These are phyloP conservation scores for Apogon talboti DNA, from an alignment of 2,797 vertebrate genomes.

Conservation along the genomic window DNA sequence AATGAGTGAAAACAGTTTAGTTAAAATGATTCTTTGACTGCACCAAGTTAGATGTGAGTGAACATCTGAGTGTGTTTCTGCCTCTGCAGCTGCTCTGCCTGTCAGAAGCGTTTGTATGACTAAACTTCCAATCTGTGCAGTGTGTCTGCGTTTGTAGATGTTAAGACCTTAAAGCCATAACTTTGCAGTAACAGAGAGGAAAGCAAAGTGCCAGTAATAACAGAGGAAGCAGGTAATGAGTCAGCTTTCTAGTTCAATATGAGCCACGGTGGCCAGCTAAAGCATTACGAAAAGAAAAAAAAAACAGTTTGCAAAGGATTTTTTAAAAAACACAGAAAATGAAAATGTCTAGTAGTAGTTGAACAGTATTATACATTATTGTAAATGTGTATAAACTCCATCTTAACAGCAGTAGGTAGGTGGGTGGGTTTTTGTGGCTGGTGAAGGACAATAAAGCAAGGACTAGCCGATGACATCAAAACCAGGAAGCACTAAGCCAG, in stretches of 20 bases:
- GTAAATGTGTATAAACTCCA: conserved; percentile 84
- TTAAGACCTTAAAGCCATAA: conserved; percentile 61
- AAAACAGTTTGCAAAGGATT: conserved; percentile 83
- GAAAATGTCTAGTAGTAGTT: conserved; percentile 81
- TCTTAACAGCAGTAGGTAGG: conserved; percentile 47
- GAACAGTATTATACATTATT: conserved; percentile 88
- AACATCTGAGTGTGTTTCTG: conserved; percentile 18
- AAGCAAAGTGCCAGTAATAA: conserved; percentile 84
- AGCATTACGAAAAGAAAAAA: conserved; percentile 73
- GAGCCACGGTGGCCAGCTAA: conserved; percentile 81
- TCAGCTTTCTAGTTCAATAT: conserved; percentile 81
- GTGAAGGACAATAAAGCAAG: conserved; percentile 43
- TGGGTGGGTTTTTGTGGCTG: conserved; percentile 40
- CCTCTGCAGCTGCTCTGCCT: conserved; percentile 33
- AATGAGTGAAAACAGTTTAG: conserved; percentile 2
- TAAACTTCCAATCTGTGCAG: conserved; percentile 63
- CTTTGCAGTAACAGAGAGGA: conserved; percentile 63
- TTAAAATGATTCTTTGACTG: conserved; percentile 21
- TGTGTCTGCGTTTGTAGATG: conserved; percentile 52
- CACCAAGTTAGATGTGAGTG: conserved; percentile 12
- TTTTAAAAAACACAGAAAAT: conserved; percentile 78
- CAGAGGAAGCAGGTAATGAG: conserved; percentile 87
- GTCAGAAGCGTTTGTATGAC: conserved; percentile 10
- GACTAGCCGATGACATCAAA: conserved; percentile 17
- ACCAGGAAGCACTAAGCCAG: conserved; percentile 40